These are phyloP conservation scores for Montipora capricornis DNA, from an alignment of 64 coral and sea anemone species.

Conservation along the genomic window DNA sequence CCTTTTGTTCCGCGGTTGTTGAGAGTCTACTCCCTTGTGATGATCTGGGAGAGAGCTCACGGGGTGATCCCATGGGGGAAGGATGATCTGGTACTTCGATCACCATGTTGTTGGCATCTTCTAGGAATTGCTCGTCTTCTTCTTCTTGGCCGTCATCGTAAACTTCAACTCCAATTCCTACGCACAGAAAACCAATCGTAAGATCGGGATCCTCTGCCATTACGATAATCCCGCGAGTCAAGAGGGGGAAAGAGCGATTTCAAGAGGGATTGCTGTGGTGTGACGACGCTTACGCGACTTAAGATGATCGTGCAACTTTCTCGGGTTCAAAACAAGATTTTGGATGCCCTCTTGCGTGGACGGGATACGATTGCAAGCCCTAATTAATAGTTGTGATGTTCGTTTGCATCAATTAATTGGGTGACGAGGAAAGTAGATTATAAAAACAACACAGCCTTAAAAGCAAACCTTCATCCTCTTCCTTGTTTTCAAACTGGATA, in stretches of 20 bases:
- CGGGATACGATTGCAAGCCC: too few relatives aligned
- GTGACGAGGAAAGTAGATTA: neutral
- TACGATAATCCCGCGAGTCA: too few relatives aligned
- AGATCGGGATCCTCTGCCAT: too few relatives aligned
- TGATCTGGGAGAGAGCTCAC: neutral
- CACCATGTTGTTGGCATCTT: slow-evolving; percentile 28
- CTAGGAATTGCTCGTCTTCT: slow-evolving; percentile 44
- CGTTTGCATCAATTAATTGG: too few relatives aligned
- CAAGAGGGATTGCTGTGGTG: too few relatives aligned
- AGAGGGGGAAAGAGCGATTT: too few relatives aligned
- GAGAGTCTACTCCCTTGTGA: slow-evolving; percentile 40
- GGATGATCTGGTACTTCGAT: slow-evolving; percentile 30
- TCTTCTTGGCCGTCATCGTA: slow-evolving; percentile 70
- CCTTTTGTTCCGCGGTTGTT: slow-evolving; percentile 24
- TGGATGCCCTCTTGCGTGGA: too few relatives aligned
- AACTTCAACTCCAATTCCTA: slow-evolving; percentile 90
- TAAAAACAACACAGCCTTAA: neutral
- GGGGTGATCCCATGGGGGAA: neutral
- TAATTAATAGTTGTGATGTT: too few relatives aligned
- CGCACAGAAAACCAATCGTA: neutral
- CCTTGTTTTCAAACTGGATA: slow-evolving; percentile 92
- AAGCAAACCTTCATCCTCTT: slow-evolving; percentile 84
- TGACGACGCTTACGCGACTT: too few relatives aligned
- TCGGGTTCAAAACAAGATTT: too few relatives aligned
- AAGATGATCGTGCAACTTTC: too few relatives aligned